Evolutionary conservation across 2,797 vertebrate genomes (phyloP).

Genomic region (Centropyge bicolor): DNA sequence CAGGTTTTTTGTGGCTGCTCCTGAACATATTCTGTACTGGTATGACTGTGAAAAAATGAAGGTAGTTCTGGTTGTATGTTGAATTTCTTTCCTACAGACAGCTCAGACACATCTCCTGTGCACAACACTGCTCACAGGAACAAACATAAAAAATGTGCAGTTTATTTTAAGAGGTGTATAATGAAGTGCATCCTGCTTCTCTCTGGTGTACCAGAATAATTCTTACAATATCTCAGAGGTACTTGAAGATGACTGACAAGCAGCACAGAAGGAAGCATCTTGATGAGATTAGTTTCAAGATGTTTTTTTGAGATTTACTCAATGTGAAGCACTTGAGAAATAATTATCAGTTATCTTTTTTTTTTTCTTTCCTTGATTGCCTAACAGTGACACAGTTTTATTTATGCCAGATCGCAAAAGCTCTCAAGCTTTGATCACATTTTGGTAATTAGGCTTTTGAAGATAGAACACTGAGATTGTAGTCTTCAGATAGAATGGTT

Average conservation of each 20-base stretch:
- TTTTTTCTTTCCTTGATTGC: constrained; percentile 37
- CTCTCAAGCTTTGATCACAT: constrained; percentile 57
- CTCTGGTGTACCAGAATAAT: constrained; percentile 26
- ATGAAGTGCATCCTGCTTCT: constrained; percentile 39
- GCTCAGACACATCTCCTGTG: constrained; percentile 9
- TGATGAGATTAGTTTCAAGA: constrained; percentile 53
- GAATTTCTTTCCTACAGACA: neutral
- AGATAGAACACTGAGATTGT: constrained; percentile 30
- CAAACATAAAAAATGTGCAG: constrained; percentile 9
- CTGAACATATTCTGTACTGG: neutral
- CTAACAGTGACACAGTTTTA: constrained; percentile 36
- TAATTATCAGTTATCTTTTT: constrained; percentile 37
- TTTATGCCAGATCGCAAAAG: constrained; percentile 49
- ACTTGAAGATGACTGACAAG: constrained; percentile 55
- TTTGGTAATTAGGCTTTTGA: constrained; percentile 53
- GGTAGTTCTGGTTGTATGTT: constrained; percentile 5
- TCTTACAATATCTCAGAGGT: constrained; percentile 44
- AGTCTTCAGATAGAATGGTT: constrained; percentile 43
- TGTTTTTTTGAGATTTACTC: constrained; percentile 46
- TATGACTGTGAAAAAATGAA: constrained; percentile 7
- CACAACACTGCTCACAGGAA: neutral
- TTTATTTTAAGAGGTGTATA: constrained; percentile 35
- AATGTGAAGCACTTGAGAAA: constrained; percentile 53
- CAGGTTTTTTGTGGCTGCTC: constrained; percentile 15
- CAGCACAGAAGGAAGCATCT: constrained; percentile 48